These are phyloP conservation scores for Lepidotrigona ventralis DNA, from an alignment of 1,140 invertebrate genomes.

Conservation along the genomic window DNA sequence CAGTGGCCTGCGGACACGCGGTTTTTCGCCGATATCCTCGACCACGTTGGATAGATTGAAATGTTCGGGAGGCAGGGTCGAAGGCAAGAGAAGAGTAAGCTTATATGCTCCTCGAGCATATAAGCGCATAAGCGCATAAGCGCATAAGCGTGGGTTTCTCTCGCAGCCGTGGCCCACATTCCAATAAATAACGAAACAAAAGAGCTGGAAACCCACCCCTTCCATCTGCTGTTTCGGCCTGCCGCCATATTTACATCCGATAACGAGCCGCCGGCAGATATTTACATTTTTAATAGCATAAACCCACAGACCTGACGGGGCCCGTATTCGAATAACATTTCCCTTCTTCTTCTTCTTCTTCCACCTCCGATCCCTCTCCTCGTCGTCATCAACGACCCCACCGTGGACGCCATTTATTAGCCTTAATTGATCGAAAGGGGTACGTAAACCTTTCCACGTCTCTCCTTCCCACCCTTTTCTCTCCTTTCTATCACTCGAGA, in stretches of 20 bases:
- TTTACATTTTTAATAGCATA: slow-evolving; percentile 80
- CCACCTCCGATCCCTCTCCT: slow-evolving; percentile 47
- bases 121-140: background rate
- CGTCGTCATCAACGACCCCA: slow-evolving; percentile 60
- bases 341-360: slow-evolving; percentile 48
- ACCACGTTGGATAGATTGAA: slow-evolving; percentile 48
- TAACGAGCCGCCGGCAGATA: slow-evolving; percentile 79
- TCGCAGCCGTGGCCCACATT: slow-evolving; percentile 59
- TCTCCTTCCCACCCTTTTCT: background rate
- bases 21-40: background rate
- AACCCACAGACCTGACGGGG: slow-evolving; percentile 71
- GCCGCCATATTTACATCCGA: slow-evolving; percentile 78
- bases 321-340: slow-evolving; percentile 60
- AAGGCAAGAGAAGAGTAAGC: slow-evolving; percentile 1
- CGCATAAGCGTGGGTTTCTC: slow-evolving; percentile 54
- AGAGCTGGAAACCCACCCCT: slow-evolving; percentile 62
- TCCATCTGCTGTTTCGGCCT: slow-evolving; percentile 57
- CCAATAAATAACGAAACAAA: slow-evolving; percentile 79
- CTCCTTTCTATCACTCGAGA: background rate
- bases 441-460: slow-evolving; percentile 37
- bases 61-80: slow-evolving; percentile 22
- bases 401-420: slow-evolving; percentile 76
- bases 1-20: slow-evolving; percentile 7
- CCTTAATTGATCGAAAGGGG: slow-evolving; percentile 78
- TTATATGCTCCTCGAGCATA: background rate